Conservation (phyloP, 2,113 vertebrate species). For the Fukomys damarensis region DNA sequence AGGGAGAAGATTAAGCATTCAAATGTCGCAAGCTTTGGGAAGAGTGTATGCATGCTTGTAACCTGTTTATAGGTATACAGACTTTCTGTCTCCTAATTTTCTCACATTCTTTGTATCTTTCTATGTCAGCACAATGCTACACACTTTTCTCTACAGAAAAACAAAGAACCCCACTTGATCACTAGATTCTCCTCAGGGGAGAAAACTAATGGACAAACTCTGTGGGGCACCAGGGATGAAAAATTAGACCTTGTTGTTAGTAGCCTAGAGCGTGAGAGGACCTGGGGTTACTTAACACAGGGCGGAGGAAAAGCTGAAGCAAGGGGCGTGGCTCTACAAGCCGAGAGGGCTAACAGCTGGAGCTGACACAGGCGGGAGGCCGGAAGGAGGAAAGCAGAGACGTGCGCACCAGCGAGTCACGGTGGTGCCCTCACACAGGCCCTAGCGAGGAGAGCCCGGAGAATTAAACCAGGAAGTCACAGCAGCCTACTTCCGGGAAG, state of each 20-base stretch:
- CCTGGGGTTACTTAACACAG: background rate
- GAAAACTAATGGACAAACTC: slow-evolving; percentile 22
- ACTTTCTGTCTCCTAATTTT: background rate
- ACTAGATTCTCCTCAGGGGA: background rate
- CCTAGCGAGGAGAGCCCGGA: background rate
- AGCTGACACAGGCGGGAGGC: background rate
- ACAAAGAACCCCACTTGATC: background rate
- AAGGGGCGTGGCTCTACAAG: background rate
- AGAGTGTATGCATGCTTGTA: background rate
- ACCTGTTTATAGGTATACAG: background rate
- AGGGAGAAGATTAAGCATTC: background rate
- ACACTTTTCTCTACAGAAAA: background rate
- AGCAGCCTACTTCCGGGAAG: background rate
- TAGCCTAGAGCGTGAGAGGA: background rate
- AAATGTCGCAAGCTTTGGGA: background rate
- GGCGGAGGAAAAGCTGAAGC: background rate
- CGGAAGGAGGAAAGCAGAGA: background rate
- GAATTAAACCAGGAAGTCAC: background rate
- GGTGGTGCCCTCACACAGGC: background rate
- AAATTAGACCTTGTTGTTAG: background rate
- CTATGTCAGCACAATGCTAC: background rate
- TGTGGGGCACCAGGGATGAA: background rate
- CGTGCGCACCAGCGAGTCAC: background rate
- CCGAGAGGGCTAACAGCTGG: background rate
- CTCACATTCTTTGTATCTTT: background rate